Base-by-base conservation (phyloP, 2,113 vertebrate genomes). In the sheep (Ovis aries) region DNA sequence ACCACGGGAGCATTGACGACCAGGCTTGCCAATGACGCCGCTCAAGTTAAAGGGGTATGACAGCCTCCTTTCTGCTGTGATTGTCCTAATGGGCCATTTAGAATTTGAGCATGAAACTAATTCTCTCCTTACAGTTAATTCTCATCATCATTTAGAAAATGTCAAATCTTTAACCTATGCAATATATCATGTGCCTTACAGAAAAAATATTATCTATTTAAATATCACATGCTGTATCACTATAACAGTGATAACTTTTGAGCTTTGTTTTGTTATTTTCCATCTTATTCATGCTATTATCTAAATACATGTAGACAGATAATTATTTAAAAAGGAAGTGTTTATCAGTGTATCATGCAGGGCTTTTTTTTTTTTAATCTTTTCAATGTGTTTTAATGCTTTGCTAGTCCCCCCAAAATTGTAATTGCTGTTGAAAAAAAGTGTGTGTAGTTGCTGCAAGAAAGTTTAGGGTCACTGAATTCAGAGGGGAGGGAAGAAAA, bases 41-140 rank as follows among this genome's bases (percentile, higher is more conserved):
- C 99, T 87, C 99, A 99, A 99, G 99, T 99, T 4, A 99, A 99
- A 99, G 99, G 99, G 93, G 99, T 99, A 98, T 83, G 81, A 83
- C 99, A 99, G 90, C 60, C 15, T 52, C 52, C 62, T 40, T 97
- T 88, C 5, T 16, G 15, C 90, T 43, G 7, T 43, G 40, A 84
- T 62, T 94, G 92, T 96, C 21, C 1, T 84, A 5, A 43, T 88
- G 97, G 16, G 1, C n/a, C 21, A 17, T 33, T 60, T 88, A 92
- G 45, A 43, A 64, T 57, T 27, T 88, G 43, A 45, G 33, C 7
- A 15, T 43, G 21, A 62, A 81, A 90, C 15, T 48, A 8, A 29
- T 71, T 84, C 92, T 95, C 64, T 95, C 21, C 11, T 74, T 67
- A 17, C 17, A 77, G 31, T 92, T 78, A 50, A 16, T 86, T 48